Base-by-base conservation (phyloP, 1,140 invertebrate genomes). In the Schlechtendalia chinensis region DNA sequence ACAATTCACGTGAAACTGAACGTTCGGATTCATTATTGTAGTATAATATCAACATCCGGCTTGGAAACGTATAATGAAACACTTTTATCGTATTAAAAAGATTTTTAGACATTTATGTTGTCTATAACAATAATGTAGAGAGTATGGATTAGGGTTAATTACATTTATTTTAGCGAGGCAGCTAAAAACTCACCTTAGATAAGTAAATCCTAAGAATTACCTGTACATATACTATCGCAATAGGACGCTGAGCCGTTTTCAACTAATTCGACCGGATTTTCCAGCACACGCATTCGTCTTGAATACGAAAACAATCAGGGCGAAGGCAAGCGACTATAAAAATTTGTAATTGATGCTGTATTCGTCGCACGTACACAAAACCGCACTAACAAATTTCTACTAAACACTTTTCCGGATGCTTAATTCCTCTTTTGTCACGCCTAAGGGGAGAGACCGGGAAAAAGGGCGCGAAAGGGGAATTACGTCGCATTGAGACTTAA, bases 401-500 rank as follows among this genome's bases (percentile, higher is more conserved):
- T 79, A 79, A 79, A 79, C 75, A 63, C 75, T 79, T 63, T 61
- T 39, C 75, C 75, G 75, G 56, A 63, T 79, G 58, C 32, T 61
- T 79, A 79, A 61, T 79, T 61, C 75, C 39, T 61, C 58, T 61
- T 79, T 79, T 79, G 75, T 63, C 75, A 63, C 75, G 39, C 75
- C 75, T 27, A 24, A 54, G 75, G 75, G 75, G 39, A 11, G 39
- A 61, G n/a, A 63, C 58, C 12, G 58, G 4, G 14, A 27, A 45
- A 59, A 39, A 61, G 27, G 19, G 45, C 54, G 27, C 32, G 19
- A 14, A 3, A 45, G n/a, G 32, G 53, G 74, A 22, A 77, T 59
- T 61, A 77, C 56, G 74, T 77, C 22, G 56, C 32, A 56, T 19
- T 14, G 47, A 29, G 74, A 58, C 56, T 56, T 59, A 24, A 61